These are phyloP conservation scores for Lepeophtheirus salmonis DNA, from an alignment of 1,140 invertebrate species.

Conservation along the genomic window DNA sequence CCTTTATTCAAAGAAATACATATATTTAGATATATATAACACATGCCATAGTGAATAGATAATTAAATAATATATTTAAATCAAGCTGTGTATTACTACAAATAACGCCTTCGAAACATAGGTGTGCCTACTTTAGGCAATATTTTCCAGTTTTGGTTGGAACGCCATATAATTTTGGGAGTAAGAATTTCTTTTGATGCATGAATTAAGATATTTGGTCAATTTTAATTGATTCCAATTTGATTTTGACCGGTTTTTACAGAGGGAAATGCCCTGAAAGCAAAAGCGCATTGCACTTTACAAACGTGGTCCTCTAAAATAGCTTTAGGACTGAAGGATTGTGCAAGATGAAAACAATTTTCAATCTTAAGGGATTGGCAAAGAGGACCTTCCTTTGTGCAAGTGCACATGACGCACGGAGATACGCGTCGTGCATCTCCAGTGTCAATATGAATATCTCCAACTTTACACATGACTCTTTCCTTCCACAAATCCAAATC, in stretches of 20 bases:
- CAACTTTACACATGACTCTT: constrained; percentile 29
- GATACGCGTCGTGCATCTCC: constrained; percentile 35
- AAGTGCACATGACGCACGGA: constrained; percentile 41
- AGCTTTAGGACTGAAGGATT: constrained; percentile 28
- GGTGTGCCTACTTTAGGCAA: too few species aligned
- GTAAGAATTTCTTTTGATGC: too few species aligned
- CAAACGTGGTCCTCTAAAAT: constrained; percentile 35
- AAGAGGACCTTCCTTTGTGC: constrained; percentile 38
- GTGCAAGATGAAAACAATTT: constrained; percentile 33
- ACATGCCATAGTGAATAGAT: too few species aligned
- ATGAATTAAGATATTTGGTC: too few species aligned
- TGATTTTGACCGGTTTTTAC: constrained; percentile 23
- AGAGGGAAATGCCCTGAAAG: constrained; percentile 31
- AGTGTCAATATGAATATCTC: constrained; percentile 30
- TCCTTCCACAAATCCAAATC: constrained; percentile 34
- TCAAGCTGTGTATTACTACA: too few species aligned
- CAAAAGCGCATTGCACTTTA: constrained; percentile 37
- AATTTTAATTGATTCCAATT: constrained; percentile 22
- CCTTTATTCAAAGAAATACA: too few species aligned
- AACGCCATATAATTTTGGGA: too few species aligned
- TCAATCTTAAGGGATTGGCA: constrained; percentile 35
- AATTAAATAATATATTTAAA: too few species aligned
- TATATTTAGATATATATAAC: too few species aligned
- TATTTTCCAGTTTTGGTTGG: too few species aligned
- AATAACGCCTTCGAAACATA: too few species aligned